Conservation (phyloP, 2,888 invertebrate species). For the Nephrotoma guestfalica region DNA sequence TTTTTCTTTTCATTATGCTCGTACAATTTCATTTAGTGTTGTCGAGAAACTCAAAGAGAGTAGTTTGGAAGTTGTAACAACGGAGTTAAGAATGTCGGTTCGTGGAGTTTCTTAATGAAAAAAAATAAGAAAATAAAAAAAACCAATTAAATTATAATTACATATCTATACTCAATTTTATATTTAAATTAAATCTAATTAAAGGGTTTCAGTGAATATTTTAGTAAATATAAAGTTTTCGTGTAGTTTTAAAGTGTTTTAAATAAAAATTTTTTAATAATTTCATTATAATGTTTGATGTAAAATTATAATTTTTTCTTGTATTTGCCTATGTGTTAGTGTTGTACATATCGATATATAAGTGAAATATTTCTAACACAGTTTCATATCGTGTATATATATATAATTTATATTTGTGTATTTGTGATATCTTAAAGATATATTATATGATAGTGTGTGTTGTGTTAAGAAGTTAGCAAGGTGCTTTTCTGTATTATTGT, state of each 20-base stretch:
- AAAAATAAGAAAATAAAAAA: background rate
- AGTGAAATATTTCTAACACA: constrained; percentile 4
- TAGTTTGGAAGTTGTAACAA: background rate
- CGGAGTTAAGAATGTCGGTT: background rate
- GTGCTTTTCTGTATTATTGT: background rate
- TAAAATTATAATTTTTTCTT: background rate
- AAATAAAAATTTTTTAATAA: background rate
- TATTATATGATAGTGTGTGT: background rate
- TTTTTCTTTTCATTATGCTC: background rate
- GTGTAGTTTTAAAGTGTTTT: background rate
- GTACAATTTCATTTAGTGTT: background rate
- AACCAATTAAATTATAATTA: background rate
- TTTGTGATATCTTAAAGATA: background rate
- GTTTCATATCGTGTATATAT: background rate
- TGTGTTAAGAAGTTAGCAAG: constrained; percentile 2
- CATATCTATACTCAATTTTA: background rate
- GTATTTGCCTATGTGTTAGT: background rate
- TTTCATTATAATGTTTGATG: background rate
- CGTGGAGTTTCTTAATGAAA: background rate
- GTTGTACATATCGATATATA: background rate
- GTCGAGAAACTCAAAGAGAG: constrained; percentile 1
- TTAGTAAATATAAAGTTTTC: background rate
- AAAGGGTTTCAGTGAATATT: background rate
- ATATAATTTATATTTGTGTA: background rate
- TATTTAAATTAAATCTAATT: background rate